phyloP scores from a whole-genome alignment of 2,113 vertebrate species.

The Apteryx owenii region DNA sequence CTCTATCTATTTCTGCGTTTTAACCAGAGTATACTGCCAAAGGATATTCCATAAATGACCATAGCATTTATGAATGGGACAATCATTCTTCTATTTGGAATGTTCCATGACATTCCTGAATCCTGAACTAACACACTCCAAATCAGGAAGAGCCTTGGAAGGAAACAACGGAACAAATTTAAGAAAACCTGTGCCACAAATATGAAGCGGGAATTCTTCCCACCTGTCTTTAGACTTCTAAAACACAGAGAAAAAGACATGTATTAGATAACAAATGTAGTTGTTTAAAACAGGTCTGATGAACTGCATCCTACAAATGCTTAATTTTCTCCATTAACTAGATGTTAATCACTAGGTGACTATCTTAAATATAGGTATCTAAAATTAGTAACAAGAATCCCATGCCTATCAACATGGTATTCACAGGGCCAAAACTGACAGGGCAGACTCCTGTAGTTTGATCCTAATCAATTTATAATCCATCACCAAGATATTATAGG shows the following conservation, averaged over 20 bases:
- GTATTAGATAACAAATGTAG: accelerated
- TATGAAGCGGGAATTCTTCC: not conserved
- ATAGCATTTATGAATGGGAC: not conserved
- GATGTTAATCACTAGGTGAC: not conserved
- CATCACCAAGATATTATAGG: not conserved
- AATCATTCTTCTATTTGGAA: not conserved
- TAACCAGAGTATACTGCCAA: not conserved
- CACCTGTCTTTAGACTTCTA: not conserved
- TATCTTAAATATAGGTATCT: not conserved
- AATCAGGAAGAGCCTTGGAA: not conserved
- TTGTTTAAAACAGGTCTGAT: not conserved
- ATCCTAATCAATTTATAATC: not conserved
- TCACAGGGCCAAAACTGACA: not conserved
- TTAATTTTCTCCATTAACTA: not conserved
- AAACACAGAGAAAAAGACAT: not conserved
- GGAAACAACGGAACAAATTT: not conserved
- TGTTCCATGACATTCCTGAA: not conserved
- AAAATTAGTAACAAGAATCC: not conserved
- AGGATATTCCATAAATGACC: not conserved
- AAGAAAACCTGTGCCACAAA: not conserved
- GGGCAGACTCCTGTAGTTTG: accelerated
- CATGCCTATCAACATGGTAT: not conserved
- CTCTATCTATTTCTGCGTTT: not conserved
- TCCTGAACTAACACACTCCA: not conserved
- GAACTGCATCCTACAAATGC: not conserved